A percentile compares a stretch with the other conserved stretches of the same genome.
These are phyloP conservation scores for Tethya wilhelma DNA, from an alignment of 37 sponge, comb jelly and placozoan species.

Conservation along the genomic window DNA sequence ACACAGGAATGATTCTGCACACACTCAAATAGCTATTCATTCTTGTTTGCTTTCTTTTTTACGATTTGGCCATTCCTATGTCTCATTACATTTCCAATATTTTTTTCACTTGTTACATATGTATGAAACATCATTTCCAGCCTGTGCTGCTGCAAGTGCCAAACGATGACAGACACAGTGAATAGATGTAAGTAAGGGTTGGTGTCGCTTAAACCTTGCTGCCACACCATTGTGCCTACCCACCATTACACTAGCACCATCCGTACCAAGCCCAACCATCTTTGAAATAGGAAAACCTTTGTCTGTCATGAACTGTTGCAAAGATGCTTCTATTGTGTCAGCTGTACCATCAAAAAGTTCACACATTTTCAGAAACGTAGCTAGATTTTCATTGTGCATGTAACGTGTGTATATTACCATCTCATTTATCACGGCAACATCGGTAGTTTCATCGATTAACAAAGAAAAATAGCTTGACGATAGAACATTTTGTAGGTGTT, in stretches of 20 bases:
- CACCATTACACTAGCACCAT: conserved; percentile 51
- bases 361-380: conserved; percentile 26
- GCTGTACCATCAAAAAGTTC: conserved; percentile 41
- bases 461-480: conserved; percentile 3
- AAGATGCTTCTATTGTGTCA: conserved; percentile 32
- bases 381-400: background rate
- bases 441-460: conserved; percentile 39
- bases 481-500: background rate
- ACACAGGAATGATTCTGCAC: too few relatives aligned
- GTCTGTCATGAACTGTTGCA: background rate
- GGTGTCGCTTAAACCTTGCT: conserved; percentile 17
- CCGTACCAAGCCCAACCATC: conserved; percentile 27
- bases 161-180: conserved; percentile 28
- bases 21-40: too few relatives aligned
- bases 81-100: too few relatives aligned
- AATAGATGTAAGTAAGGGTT: conserved; percentile 20
- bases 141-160: conserved; percentile 43
- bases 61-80: too few relatives aligned
- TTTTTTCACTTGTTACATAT: too few relatives aligned
- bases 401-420: conserved; percentile 32
- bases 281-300: conserved; percentile 1
- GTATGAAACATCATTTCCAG: conserved; percentile 24
- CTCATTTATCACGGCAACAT: conserved; percentile 22
- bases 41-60: too few relatives aligned
- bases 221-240: conserved; percentile 34